A percentile compares a stretch with the other conserved stretches of the same genome.
These are phyloP conservation scores for Arrhopalites spinosus DNA, from an alignment of 2,888 invertebrate species.

Conservation along the genomic window DNA sequence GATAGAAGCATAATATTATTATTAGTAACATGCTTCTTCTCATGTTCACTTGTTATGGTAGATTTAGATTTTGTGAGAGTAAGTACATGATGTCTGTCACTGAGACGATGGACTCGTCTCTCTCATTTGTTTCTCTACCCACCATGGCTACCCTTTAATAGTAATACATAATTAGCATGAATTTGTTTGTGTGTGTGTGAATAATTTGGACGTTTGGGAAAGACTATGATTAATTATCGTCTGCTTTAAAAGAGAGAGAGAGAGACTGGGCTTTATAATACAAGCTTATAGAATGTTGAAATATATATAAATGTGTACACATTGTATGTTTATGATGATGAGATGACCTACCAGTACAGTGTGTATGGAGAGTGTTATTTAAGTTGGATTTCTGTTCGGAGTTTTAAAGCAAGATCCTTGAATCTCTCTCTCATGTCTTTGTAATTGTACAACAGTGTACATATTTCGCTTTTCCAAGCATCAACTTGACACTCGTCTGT, in stretches of 20 bases:
- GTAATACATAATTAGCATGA: slow-evolving; percentile 54
- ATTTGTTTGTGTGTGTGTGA: slow-evolving; percentile 55
- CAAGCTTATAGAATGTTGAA: too few relatives aligned
- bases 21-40: too few relatives aligned
- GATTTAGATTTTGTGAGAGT: background rate
- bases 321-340: background rate
- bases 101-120: slow-evolving; percentile 12
- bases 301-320: background rate
- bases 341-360: slow-evolving; percentile 10
- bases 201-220: slow-evolving; percentile 44
- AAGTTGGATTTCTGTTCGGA: background rate
- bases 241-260: too few relatives aligned
- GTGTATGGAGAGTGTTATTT: background rate
- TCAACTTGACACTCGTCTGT: too few relatives aligned
- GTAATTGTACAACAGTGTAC: too few relatives aligned
- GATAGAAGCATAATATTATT: too few relatives aligned
- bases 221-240: slow-evolving; percentile 52
- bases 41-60: too few relatives aligned
- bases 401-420: background rate
- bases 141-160: background rate
- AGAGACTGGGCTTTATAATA: background rate
- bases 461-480: too few relatives aligned
- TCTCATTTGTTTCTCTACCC: background rate
- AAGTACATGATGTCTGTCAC: slow-evolving; percentile 1
- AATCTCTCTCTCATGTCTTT: background rate